phyloP scores from a whole-genome alignment of 2,888 invertebrate genomes.

The Galerucella calmariensis region DNA sequence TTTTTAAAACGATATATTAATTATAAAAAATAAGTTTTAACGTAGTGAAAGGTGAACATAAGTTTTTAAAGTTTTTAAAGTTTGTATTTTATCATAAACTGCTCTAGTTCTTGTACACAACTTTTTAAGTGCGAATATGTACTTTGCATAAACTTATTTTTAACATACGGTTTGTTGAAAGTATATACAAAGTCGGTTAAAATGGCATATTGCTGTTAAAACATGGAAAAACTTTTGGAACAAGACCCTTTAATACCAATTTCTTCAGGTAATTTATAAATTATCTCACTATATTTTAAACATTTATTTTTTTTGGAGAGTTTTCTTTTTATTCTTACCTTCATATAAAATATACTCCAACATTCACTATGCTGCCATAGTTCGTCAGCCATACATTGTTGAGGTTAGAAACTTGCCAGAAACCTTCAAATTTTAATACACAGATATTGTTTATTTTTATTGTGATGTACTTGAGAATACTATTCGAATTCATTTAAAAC shows the following conservation, averaged over 20 bases:
- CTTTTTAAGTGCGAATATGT: conserved; percentile 5
- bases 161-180: conserved; percentile 11
- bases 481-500: background rate
- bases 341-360: conserved; percentile 1
- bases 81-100: conserved; percentile 13
- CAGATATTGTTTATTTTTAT: conserved; percentile 4
- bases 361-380: background rate
- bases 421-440: background rate
- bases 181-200: background rate
- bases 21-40: conserved; percentile 2
- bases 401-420: conserved; percentile 23
- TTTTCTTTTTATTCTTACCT: conserved; percentile 19
- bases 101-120: background rate
- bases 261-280: conserved; percentile 58
- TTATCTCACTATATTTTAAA: background rate
- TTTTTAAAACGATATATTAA: background rate
- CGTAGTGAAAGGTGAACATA: conserved; percentile 16
- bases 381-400: conserved; percentile 2
- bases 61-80: conserved; percentile 26
- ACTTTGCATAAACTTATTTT: conserved; percentile 1
- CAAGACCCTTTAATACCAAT: conserved; percentile 58
- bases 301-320: background rate
- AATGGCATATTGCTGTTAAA: conserved; percentile 25
- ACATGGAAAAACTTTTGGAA: conserved; percentile 57
- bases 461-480: background rate